A percentile compares a stretch with the other conserved stretches of the same genome.
Conservation (phyloP, 2,113 vertebrate genomes). For the Rhinopomastus cyanomelas region DNA sequence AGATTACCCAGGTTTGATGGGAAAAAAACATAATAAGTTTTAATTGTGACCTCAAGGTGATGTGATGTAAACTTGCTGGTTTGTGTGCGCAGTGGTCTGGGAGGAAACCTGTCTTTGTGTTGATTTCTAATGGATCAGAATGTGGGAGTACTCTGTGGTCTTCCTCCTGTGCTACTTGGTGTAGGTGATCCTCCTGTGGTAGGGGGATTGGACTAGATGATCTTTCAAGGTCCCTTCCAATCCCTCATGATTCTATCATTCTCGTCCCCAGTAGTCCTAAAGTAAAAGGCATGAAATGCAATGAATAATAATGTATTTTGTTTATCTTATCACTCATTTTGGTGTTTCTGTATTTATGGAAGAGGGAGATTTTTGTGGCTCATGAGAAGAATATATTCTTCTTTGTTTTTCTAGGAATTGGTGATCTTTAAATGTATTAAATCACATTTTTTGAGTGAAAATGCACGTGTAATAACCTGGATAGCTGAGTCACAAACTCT, state of each 20-base stretch:
- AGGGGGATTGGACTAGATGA: too few species aligned
- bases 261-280: background rate
- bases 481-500: background rate
- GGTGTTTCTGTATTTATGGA: background rate
- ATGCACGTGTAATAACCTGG: background rate
- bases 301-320: background rate
- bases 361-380: background rate
- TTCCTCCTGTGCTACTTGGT: too few species aligned
- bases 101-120: background rate
- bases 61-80: background rate
- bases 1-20: background rate
- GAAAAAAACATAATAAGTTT: background rate
- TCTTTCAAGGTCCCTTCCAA: too few species aligned
- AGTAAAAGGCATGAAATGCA: background rate
- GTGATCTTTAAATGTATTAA: background rate
- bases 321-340: background rate
- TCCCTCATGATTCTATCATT: too few species aligned
- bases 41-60: background rate
- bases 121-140: background rate
- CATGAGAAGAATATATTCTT: background rate
- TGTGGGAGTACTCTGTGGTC: background rate
- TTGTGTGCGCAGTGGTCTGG: background rate
- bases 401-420: background rate
- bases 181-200: too few species aligned
- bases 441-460: background rate